A percentile compares a stretch with the other conserved stretches of the same genome.
phyloP scores from a whole-genome alignment of 92 coral and sea anemone species.

The Actinernus sp. region DNA sequence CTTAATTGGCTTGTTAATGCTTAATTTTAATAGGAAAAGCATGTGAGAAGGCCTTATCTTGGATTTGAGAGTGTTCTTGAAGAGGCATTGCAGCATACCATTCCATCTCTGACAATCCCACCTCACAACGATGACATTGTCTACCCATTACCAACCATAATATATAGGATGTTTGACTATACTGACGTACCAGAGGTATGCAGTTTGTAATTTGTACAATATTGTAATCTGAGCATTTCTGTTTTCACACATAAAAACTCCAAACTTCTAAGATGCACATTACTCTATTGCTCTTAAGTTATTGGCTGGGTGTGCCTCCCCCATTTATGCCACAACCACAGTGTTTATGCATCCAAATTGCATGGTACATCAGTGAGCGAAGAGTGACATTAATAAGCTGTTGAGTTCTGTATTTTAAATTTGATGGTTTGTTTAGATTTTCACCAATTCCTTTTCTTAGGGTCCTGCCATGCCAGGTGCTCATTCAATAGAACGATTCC shows the following conservation, averaged over 20 bases:
- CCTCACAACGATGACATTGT: conserved; percentile 76
- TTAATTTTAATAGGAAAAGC: conserved; percentile 69
- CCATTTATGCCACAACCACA: too few relatives aligned
- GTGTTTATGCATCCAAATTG: too few relatives aligned
- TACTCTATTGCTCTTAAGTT: too few relatives aligned
- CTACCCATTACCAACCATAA: conserved; percentile 85
- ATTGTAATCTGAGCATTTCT: too few relatives aligned
- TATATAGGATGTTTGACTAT: conserved; percentile 98
- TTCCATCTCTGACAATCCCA: conserved; percentile 88
- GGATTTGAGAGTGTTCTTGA: conserved; percentile 89
- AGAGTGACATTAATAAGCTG: too few relatives aligned
- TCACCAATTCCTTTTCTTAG: conserved; percentile 16
- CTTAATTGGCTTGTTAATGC: not conserved
- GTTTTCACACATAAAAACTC: too few relatives aligned
- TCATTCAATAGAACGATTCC: conserved; percentile 93
- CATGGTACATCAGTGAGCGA: too few relatives aligned
- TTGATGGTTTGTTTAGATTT: too few relatives aligned
- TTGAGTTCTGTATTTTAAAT: too few relatives aligned
- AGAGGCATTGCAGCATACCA: conserved; percentile 90
- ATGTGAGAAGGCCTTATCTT: conserved; percentile 90
- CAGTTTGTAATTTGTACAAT: not conserved
- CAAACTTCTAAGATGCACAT: too few relatives aligned
- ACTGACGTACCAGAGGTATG: conserved; percentile 98
- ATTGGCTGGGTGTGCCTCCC: too few relatives aligned
- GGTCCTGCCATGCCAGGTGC: conserved; percentile 99